Base-by-base conservation (phyloP, 1,140 invertebrate genomes). In the Formica selysi region DNA sequence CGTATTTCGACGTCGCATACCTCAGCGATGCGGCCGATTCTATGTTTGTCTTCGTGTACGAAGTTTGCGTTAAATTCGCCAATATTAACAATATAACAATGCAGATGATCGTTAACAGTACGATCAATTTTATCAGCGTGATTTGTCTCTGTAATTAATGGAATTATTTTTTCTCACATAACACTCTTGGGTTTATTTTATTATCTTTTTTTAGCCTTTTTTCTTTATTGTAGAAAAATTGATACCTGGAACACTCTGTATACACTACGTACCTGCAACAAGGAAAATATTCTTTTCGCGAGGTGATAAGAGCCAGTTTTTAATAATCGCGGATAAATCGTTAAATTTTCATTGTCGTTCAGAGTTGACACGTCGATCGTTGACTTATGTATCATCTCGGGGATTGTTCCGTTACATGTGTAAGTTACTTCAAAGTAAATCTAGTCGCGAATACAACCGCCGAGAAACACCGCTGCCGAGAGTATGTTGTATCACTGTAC, bases 91-190 rank as follows among this genome's bases (percentile, higher is more conserved):
- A 90, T 19, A 73, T 59, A 22, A 89, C 3, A 32, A 76, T 29
- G 48, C 67, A 90, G 54, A 74, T 61, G 19, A 70, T 41, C 19
- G 32, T 62, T 41, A 87, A 38, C 22, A 71, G 16, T 8, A 38
- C 54, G 59, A 87, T 2, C 44, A 76, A 64, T 22, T 90, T 80
- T n/a, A 78, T 57, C 62, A 86, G 13, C 3, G 59, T 76, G 22
- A 90, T 19, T 22, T 89, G 85, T 57, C 68, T 90, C 89, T 90
- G 62, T 32, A 65, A 76, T 48, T 57, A 48, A 76, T 29, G 26
- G 10, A 62, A 67, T 8, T 11, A 36, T 8, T 41, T 48, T 19
- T 57, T 44, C 29, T 22, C 3, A 44, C 3, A 11, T 44, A 44
- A 3, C 11, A 51, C 48, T 5, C 4, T 51, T 51, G 48, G 5